Conservation (phyloP, 2,113 vertebrate species). For the Anolis carolinensis region DNA sequence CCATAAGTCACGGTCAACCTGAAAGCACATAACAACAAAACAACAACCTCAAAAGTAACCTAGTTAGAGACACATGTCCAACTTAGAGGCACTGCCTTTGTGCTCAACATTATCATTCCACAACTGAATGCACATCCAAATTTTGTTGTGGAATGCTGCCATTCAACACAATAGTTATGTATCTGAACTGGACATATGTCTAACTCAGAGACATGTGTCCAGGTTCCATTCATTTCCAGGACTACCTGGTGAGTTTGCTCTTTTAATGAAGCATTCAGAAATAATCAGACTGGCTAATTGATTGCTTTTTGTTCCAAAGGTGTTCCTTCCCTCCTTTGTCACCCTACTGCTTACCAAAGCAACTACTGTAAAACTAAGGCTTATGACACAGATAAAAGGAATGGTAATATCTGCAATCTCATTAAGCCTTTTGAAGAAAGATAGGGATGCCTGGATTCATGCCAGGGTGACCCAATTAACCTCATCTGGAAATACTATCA, state of each 20-base stretch:
- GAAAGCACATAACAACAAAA: too few relatives aligned
- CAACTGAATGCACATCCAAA: too few relatives aligned
- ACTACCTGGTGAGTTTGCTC: neutral
- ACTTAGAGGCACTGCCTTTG: too few relatives aligned
- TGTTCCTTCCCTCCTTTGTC: neutral
- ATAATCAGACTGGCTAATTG: constrained; percentile 11
- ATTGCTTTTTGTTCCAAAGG: constrained; percentile 22
- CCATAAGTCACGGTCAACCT: too few relatives aligned
- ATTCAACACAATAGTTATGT: too few relatives aligned
- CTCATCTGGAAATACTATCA: constrained; percentile 11
- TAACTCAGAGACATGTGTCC: neutral
- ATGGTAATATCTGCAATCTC: constrained; percentile 48
- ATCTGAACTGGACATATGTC: too few relatives aligned
- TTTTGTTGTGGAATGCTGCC: too few relatives aligned
- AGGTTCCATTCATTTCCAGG: constrained; percentile 20
- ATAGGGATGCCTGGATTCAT: constrained; percentile 20
- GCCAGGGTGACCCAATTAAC: constrained; percentile 38
- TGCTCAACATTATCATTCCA: too few relatives aligned
- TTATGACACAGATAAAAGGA: constrained; percentile 45
- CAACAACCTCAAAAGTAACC: too few relatives aligned
- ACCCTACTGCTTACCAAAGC: constrained; percentile 9
- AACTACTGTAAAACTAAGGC: constrained; percentile 38
- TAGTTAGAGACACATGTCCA: too few relatives aligned
- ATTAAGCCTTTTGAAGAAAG: constrained; percentile 47
- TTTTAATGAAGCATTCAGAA: constrained; percentile 30